Percentiles rank a stretch among this genome's conserved stretches.
These are phyloP conservation scores for Himalopsyche kuldschensis DNA, from an alignment of 2,888 invertebrate species.

Conservation along the genomic window DNA sequence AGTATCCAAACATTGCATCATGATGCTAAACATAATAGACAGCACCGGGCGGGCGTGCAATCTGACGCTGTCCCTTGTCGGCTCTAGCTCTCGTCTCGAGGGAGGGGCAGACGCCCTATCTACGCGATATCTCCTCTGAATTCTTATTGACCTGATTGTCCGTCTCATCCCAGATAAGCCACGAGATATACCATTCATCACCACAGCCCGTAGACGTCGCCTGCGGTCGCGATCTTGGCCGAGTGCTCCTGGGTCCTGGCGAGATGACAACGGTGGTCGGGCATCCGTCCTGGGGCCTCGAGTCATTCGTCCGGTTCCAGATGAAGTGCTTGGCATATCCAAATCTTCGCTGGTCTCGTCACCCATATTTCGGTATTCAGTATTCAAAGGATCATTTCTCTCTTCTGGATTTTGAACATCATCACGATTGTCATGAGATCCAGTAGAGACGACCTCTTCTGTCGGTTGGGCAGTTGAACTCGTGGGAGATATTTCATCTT, in stretches of 20 bases:
- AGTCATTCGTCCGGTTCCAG: not conserved
- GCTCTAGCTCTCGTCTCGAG: slow-evolving; percentile 50
- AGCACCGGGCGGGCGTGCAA: slow-evolving; percentile 57
- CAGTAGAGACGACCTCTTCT: too few relatives aligned
- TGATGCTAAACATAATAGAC: slow-evolving; percentile 59
- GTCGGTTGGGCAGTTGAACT: too few relatives aligned
- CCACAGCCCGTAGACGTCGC: slow-evolving; percentile 7
- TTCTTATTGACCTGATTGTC: not conserved
- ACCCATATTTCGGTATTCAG: not conserved
- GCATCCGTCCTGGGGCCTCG: not conserved
- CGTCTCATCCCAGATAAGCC: not conserved
- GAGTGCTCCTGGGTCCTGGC: not conserved
- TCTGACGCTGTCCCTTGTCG: slow-evolving; percentile 55
- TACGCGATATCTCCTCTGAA: not conserved
- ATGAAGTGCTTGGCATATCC: slow-evolving; percentile 12
- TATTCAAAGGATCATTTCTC: not conserved
- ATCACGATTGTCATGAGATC: not conserved
- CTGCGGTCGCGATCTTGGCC: slow-evolving; percentile 3
- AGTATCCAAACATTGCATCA: slow-evolving; percentile 59
- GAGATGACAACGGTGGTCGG: slow-evolving; percentile 14
- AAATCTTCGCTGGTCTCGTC: not conserved
- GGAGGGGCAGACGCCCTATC: slow-evolving; percentile 42
- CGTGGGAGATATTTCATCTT: too few relatives aligned
- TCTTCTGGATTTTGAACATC: not conserved
- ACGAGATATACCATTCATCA: slow-evolving; percentile 17